Conservation (phyloP, 1,140 invertebrate species). For the Mactra quadrangularis region DNA sequence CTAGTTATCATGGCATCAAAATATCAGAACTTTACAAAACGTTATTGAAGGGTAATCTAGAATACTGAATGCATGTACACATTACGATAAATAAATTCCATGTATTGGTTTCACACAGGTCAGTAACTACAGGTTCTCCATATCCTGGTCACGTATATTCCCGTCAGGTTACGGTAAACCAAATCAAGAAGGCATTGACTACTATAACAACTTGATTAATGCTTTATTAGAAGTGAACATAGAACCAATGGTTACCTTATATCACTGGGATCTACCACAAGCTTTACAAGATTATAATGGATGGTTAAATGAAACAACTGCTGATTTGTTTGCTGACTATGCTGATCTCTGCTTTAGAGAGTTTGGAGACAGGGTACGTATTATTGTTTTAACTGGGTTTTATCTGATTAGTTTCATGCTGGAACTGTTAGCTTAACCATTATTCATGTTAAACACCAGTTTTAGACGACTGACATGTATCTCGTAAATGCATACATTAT, state of each 20-base stretch:
- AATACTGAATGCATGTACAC: too few species aligned
- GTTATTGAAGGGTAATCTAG: too few species aligned
- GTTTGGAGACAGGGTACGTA: slow-evolving; percentile 81
- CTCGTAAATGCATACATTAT: too few species aligned
- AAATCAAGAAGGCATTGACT: slow-evolving; percentile 70
- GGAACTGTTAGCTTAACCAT: too few species aligned
- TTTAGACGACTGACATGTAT: too few species aligned
- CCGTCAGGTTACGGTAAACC: slow-evolving; percentile 68
- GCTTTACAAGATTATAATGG: slow-evolving; percentile 83
- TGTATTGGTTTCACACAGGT: slow-evolving; percentile 75
- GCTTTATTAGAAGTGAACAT: slow-evolving; percentile 70
- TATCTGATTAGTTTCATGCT: too few species aligned
- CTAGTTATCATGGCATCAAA: too few species aligned
- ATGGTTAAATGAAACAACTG: slow-evolving; percentile 85
- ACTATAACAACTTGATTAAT: slow-evolving; percentile 78
- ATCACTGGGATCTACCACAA: slow-evolving; percentile 85
- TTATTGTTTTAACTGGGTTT: too few species aligned
- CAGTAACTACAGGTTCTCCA: slow-evolving; percentile 77
- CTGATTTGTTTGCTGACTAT: slow-evolving; percentile 85
- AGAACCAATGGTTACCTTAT: slow-evolving; percentile 84
- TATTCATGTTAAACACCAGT: too few species aligned
- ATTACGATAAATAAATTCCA: too few species aligned
- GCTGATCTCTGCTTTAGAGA: slow-evolving; percentile 82
- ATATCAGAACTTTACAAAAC: too few species aligned
- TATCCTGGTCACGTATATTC: slow-evolving; percentile 80